Evolutionary conservation across 2,888 invertebrate species (phyloP).

Genomic region (Amphimallon solstitiale): DNA sequence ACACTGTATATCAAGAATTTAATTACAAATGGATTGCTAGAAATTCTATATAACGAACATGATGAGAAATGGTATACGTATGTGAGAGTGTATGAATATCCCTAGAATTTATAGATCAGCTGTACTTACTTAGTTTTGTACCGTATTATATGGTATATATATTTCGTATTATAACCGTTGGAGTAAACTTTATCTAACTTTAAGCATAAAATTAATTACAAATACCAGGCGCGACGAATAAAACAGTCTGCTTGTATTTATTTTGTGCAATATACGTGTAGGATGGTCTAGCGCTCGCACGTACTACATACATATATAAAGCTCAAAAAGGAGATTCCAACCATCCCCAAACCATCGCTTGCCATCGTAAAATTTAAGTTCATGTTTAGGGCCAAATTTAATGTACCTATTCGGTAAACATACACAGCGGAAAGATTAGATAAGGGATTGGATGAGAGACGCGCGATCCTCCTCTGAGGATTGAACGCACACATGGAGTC

Average conservation of each 20-base stretch:
- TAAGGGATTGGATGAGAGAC: slow-evolving; percentile 37
- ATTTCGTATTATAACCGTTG: no score
- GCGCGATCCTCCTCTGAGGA: slow-evolving; percentile 15
- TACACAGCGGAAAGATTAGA: slow-evolving; percentile 49
- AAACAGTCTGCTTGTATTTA: slow-evolving; percentile 5
- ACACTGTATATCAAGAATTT: no score
- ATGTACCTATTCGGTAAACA: slow-evolving; percentile 45
- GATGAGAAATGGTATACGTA: no score
- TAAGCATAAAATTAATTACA: slow-evolving; percentile 7
- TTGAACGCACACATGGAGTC: slow-evolving; percentile 7
- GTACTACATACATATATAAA: background rate
- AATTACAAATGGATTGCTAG: no score
- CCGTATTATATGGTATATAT: no score
- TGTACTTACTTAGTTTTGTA: no score
- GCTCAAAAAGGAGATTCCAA: no score
- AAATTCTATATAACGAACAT: no score
- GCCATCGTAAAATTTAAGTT: background rate
- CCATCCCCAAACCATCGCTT: background rate
- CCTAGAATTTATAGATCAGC: no score
- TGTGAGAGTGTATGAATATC: no score
- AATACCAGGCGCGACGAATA: slow-evolving; percentile 5
- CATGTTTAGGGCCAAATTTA: slow-evolving; percentile 36
- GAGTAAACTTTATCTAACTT: no score
- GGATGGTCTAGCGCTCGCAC: background rate
- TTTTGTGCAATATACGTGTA: slow-evolving; percentile 6